phyloP scores from a whole-genome alignment of 2,113 vertebrate species.

The Marcusenius ussheri region DNA sequence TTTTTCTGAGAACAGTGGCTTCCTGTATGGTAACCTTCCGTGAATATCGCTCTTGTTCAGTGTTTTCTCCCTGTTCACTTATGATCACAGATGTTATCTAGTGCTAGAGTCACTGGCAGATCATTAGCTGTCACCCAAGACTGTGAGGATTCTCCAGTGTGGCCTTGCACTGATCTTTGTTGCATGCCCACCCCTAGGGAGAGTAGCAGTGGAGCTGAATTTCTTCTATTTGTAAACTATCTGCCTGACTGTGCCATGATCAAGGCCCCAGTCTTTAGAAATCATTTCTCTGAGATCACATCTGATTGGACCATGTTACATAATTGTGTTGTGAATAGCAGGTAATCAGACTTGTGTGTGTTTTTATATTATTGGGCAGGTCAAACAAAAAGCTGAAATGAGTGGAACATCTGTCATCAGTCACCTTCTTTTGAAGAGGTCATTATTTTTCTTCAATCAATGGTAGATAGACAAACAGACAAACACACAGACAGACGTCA shows the following conservation, averaged over 20 bases:
- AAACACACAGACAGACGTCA: background rate
- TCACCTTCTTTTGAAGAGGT: background rate
- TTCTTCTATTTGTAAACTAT: background rate
- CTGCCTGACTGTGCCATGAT: background rate
- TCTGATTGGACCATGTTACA: background rate
- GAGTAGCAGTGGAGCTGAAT: background rate
- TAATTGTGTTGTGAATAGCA: background rate
- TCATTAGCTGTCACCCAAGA: background rate
- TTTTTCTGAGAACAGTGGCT: background rate
- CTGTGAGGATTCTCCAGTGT: background rate
- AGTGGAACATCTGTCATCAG: background rate
- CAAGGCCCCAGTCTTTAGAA: background rate
- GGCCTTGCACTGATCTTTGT: background rate
- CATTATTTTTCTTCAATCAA: background rate
- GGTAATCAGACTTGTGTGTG: background rate
- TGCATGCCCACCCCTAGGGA: background rate
- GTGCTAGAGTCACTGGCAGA: background rate
- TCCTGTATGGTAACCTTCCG: background rate
- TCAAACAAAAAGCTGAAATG: background rate
- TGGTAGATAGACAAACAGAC: background rate
- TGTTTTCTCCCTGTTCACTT: background rate
- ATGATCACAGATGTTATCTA: background rate
- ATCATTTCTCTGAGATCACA: background rate
- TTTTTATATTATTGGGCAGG: background rate
- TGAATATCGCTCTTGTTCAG: background rate